A percentile compares a stretch with the other conserved stretches of the same genome.
Evolutionary conservation across 2,888 invertebrate genomes (phyloP).

Genomic region (Drosophila histrio): DNA sequence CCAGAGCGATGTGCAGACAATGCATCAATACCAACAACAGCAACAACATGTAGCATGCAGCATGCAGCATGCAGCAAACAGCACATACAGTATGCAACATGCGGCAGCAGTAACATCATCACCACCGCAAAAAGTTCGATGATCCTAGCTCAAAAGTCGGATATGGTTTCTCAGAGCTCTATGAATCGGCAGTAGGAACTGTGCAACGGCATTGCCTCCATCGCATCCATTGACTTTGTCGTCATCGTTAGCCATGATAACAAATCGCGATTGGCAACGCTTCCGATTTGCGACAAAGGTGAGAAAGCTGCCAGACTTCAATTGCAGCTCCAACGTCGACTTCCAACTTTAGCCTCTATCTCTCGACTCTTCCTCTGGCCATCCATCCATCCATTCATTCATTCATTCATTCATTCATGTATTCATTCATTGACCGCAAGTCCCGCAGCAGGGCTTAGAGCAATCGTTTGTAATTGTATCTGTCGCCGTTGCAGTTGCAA

Average conservation of each 20-base stretch:
- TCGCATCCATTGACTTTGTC: slow-evolving; percentile 2
- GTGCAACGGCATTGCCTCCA: slow-evolving; percentile 27
- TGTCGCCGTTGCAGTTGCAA: slow-evolving; percentile 66
- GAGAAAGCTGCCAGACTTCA: slow-evolving; percentile 52
- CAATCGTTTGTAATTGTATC: slow-evolving; percentile 75
- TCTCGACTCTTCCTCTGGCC: background rate
- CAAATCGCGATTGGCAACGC: slow-evolving; percentile 72
- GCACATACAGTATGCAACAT: background rate
- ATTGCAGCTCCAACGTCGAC: too few relatives aligned
- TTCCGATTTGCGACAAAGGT: slow-evolving; percentile 74
- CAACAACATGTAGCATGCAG: slow-evolving; percentile 24
- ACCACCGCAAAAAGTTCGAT: slow-evolving; percentile 77
- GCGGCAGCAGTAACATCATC: slow-evolving; percentile 25
- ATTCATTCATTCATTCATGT: slow-evolving; percentile 21
- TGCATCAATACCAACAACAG: slow-evolving; percentile 45
- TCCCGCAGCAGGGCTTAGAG: slow-evolving; percentile 24
- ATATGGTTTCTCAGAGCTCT: slow-evolving; percentile 61
- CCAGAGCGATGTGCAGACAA: slow-evolving; percentile 53
- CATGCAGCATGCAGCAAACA: slow-evolving; percentile 19
- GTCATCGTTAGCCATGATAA: slow-evolving; percentile 55
- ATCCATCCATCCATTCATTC: slow-evolving; percentile 12
- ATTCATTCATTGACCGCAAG: slow-evolving; percentile 69
- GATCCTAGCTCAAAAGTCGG: slow-evolving; percentile 67
- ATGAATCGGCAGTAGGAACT: slow-evolving; percentile 16
- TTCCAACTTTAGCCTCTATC: background rate